Base-by-base conservation (phyloP, 2,113 vertebrate species). In the Urocolius indicus region DNA sequence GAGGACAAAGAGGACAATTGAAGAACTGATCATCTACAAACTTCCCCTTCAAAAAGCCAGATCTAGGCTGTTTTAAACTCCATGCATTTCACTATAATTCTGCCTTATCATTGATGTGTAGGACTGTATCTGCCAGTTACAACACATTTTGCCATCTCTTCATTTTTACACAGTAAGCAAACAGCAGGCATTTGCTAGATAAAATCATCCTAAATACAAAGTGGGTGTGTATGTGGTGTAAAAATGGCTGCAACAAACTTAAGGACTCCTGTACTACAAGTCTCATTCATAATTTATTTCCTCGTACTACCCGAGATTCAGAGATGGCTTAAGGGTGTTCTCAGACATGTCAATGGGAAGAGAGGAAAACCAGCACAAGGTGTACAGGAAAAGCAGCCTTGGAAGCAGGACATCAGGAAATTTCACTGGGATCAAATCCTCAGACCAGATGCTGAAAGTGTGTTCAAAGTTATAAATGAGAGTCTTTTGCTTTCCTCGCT, bases 351-450 rank as follows among this genome's bases (percentile, higher is more conserved):
- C 80, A 84, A 54, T 12, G 12, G 34, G 30, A 90, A 51, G 4
- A 86, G 67, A 91, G n/a, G 23, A 74, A 93, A 90, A 81, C 23
- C 52, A 87, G 54, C 52, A 86, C 27, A 68, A 92, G 66, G 78
- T 92, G 61, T 38, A 67, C 67, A 74, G 13, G 6, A 92, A 93
- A 86, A 29, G 43, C 69, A 81, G n/a, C 57, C 48, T 83, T 90
- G 72, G 82, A 90, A 94, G 46, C 30, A 73, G 58, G 75, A 84
- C 61, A 63, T 58, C 5, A 59, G 58, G 72, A 96, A 89, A 89
- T 80, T 91, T 93, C 84, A 80, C 52, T 57, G 38, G 34, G 54
- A 86, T 75, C 34, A 88, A 91, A 89, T 87, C 84, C 89, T 83
- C 89, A 94, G 87, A 73, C 11, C 66, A 93, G 61, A 89, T 87